These are phyloP conservation scores for Drosophila pruinosa DNA, from an alignment of 1,140 invertebrate genomes.

Conservation along the genomic window DNA sequence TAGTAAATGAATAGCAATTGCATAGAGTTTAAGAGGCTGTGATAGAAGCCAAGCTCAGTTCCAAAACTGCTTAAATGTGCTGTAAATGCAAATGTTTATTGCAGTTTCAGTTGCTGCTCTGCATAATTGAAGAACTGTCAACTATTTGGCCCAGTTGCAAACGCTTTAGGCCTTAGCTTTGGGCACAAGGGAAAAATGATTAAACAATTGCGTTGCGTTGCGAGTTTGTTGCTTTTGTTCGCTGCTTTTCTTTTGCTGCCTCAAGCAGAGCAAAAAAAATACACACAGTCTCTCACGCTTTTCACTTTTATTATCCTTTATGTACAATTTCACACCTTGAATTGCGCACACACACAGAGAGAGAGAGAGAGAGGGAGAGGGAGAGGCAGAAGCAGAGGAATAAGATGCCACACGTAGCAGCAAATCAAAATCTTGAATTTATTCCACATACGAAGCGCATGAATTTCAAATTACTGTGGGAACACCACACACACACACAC, in stretches of 20 bases:
- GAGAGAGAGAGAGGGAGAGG: background rate
- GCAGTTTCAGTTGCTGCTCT: background rate
- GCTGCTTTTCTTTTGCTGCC: background rate
- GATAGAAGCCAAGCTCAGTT: too few relatives aligned
- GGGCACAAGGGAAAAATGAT: background rate
- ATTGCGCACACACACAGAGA: constrained; percentile 48
- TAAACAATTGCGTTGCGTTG: background rate
- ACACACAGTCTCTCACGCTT: constrained; percentile 45
- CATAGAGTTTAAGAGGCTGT: too few relatives aligned
- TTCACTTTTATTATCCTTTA: constrained; percentile 80
- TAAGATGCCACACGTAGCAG: constrained; percentile 70
- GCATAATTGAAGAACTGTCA: background rate
- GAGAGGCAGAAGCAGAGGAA: background rate
- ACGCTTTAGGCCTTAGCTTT: background rate
- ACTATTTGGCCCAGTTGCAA: background rate
- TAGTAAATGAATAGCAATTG: too few relatives aligned
- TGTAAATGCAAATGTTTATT: too few relatives aligned
- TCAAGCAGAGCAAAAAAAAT: background rate
- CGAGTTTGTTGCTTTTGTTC: background rate
- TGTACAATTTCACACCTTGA: constrained; percentile 77
- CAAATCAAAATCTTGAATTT: constrained; percentile 82
- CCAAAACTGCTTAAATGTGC: too few relatives aligned
- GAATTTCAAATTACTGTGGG: constrained; percentile 82
- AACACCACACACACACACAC: constrained; percentile 42
- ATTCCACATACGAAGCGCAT: constrained; percentile 82